Conservation (phyloP, 2,797 vertebrate species). For the Sebastes steindachneri region DNA sequence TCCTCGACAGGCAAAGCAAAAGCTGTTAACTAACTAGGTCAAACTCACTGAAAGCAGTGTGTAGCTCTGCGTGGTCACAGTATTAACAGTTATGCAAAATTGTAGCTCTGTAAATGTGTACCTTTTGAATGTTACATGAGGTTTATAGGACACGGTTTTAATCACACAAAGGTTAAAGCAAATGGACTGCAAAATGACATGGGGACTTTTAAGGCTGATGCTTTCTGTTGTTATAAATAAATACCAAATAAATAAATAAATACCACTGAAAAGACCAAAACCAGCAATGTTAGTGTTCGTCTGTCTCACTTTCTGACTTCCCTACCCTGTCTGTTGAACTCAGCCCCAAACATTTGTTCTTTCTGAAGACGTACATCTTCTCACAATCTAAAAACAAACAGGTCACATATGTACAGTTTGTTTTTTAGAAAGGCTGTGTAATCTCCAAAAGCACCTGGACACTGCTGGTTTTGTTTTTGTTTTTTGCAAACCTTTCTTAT, state of each 20-base stretch:
- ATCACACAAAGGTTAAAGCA: conserved; percentile 5
- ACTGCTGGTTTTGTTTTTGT: background rate
- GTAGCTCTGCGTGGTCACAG: background rate
- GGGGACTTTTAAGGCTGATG: background rate
- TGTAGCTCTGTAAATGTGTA: conserved; percentile 3
- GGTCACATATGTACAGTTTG: background rate
- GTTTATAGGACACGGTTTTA: conserved; percentile 9
- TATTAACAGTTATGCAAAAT: background rate
- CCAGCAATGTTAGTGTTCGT: background rate
- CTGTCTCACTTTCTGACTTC: background rate
- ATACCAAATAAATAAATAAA: background rate
- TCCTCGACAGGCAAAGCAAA: conserved; percentile 32
- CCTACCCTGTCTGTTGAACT: background rate
- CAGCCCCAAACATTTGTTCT: background rate
- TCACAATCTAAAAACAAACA: background rate
- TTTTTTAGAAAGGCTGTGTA: background rate
- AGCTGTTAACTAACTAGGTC: conserved; percentile 50
- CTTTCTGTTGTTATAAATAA: conserved; percentile 10
- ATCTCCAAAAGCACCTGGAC: background rate
- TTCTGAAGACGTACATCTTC: background rate
- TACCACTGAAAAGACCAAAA: background rate
- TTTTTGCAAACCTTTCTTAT: no score
- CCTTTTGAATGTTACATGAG: background rate
- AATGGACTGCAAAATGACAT: conserved; percentile 6
- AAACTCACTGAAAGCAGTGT: conserved; percentile 21